These are phyloP conservation scores for Drosophila setosimentum DNA, from an alignment of 2,888 invertebrate species.

Conservation along the genomic window DNA sequence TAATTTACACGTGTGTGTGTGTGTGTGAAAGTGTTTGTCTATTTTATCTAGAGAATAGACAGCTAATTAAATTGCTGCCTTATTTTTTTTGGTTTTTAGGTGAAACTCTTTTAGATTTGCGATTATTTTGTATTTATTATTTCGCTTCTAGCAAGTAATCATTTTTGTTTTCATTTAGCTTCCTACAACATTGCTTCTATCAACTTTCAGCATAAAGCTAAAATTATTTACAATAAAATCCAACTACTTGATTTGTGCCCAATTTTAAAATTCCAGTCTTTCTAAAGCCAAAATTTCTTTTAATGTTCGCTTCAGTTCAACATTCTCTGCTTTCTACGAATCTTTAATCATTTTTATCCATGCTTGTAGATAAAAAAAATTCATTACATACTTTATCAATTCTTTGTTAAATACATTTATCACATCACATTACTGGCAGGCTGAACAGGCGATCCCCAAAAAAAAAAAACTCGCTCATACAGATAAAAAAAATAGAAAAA, in stretches of 20 bases:
- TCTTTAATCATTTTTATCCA: slow-evolving; percentile 26
- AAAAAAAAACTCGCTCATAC: neutral
- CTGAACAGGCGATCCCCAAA: slow-evolving; percentile 22
- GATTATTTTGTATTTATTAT: neutral
- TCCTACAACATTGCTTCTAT: too few relatives aligned
- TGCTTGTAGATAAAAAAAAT: slow-evolving; percentile 31
- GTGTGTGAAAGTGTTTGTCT: slow-evolving; percentile 20
- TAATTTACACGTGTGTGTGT: slow-evolving; percentile 31
- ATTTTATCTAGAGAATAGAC: slow-evolving; percentile 2
- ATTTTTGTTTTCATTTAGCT: too few relatives aligned
- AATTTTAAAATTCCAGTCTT: neutral
- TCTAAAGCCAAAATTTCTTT: neutral
- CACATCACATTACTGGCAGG: slow-evolving; percentile 9
- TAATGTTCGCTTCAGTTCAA: neutral
- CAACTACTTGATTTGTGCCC: neutral
- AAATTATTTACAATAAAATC: too few relatives aligned
- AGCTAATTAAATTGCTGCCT: slow-evolving; percentile 41
- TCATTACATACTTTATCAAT: slow-evolving; percentile 33
- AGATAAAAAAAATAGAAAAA: neutral
- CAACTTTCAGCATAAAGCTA: neutral
- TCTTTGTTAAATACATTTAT: slow-evolving; percentile 39
- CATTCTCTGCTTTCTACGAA: slow-evolving; percentile 32
- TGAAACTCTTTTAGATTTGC: neutral
- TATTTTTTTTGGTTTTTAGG: neutral
- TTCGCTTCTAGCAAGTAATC: neutral